Percentiles rank a stretch among this genome's conserved stretches.
Conservation (phyloP, 2,888 invertebrate species). For the Seladonia tumulorum region DNA sequence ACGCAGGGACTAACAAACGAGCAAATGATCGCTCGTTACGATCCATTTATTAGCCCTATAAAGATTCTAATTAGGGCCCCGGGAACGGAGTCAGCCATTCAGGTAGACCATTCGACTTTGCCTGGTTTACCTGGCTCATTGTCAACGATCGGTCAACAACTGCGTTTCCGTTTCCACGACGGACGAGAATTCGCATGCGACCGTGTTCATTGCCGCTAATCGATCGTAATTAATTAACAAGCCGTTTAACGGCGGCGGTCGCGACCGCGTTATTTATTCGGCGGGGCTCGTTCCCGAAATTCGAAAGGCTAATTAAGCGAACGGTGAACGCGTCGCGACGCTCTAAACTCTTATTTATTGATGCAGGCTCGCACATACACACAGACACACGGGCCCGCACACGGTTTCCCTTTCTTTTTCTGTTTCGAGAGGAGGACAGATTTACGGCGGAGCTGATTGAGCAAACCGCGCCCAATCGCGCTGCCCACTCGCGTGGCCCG, state of each 20-base stretch:
- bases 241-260: neutral
- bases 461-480: conserved; percentile 55
- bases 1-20: neutral
- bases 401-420: conserved; percentile 12
- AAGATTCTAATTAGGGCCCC: conserved; percentile 27
- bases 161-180: neutral
- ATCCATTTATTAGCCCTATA: conserved; percentile 6
- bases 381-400: neutral
- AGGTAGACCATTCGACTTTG: neutral
- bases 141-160: conserved; percentile 1
- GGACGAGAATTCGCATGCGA: neutral
- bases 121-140: neutral
- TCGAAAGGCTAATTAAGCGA: conserved; percentile 26
- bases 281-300: conserved; percentile 8
- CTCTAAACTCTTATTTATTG: conserved; percentile 29
- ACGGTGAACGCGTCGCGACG: neutral
- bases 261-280: conserved; percentile 11
- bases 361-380: neutral
- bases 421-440: conserved; percentile 17
- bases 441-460: conserved; percentile 45
- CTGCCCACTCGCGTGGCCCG: conserved; percentile 28
- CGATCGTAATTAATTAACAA: conserved; percentile 35
- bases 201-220: conserved; percentile 16
- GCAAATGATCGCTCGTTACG: conserved; percentile 18
- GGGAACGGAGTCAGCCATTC: conserved; percentile 1